Base-by-base conservation (phyloP, 2,113 vertebrate species). In the Peromyscus californicus region DNA sequence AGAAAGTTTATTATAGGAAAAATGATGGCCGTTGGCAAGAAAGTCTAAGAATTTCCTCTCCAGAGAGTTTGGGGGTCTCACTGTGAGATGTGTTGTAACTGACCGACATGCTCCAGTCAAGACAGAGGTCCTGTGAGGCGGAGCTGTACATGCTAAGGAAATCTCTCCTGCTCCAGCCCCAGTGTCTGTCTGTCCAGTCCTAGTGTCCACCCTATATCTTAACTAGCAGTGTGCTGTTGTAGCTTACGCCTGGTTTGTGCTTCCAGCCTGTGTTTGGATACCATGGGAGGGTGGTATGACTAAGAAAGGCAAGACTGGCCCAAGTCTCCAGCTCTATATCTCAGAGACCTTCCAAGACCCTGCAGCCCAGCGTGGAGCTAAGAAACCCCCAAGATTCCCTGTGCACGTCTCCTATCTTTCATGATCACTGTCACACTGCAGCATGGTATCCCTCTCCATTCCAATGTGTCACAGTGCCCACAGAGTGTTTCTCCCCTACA, bases 391-490 rank as follows among this genome's bases (percentile, higher is more conserved):
- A 7, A 1, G 39, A 42, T 45, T 21, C 51, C 45, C 29, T 63
- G 79, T 72, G 57, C 24, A 16, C 22, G 29, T 48, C 4, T 19
- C 6, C 15, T 70, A 17, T 12, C 15, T 39, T 45, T 13, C 12
- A 31, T 24, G 65, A 48, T 26, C 26, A 24, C 3, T 13, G 10
- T 12, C 6, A 36, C 12, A 48, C 22, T 39, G 6, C 0, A 65
- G 11, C 24, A 48, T 24, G 33, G 19, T 0, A 1, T 0, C 8
- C 36, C 8, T 82, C 31, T 39, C 26, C 21, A 4, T 24, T 26
- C 7, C 13, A 48, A 4, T 6, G 4, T n/a, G 17, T 29, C 42
- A 26, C 36, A 4, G 2, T 6, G 0, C 3, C 33, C 8, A n/a
- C 57, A 36, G 0, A 51, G 10, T 29, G 51, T 39, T 65, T 89